phyloP scores from a whole-genome alignment of 2,797 vertebrate genomes.

The Borostomias antarcticus region DNA sequence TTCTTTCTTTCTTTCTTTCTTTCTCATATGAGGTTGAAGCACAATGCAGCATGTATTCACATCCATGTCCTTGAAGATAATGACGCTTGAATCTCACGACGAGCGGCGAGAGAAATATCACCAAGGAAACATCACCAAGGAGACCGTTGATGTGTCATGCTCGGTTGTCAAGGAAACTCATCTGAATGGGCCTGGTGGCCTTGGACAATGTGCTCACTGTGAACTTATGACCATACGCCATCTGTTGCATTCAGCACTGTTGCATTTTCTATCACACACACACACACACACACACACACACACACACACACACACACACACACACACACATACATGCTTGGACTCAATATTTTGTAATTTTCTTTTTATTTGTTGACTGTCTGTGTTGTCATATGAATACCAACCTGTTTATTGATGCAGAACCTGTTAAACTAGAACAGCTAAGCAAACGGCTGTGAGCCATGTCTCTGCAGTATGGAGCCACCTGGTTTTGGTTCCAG shows the following conservation, averaged over 20 bases:
- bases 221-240: slow-evolving; percentile 35
- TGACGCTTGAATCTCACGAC: slow-evolving; percentile 51
- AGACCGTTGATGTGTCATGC: slow-evolving; percentile 54
- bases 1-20: slow-evolving; percentile 11
- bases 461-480: no score
- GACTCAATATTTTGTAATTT: neutral
- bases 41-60: slow-evolving; percentile 8
- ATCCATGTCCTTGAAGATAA: slow-evolving; percentile 26
- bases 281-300: no score
- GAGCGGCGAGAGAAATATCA: slow-evolving; percentile 47
- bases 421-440: neutral
- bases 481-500: neutral
- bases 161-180: slow-evolving; percentile 70
- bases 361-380: neutral
- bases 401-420: neutral
- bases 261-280: no score
- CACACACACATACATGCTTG: neutral
- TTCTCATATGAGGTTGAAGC: slow-evolving; percentile 23
- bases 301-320: no score
- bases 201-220: slow-evolving; percentile 34
- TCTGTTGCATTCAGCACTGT: slow-evolving; percentile 20
- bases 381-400: no score
- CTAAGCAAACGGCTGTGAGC: no score
- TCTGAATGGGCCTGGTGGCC: slow-evolving; percentile 41
- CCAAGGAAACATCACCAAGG: slow-evolving; percentile 55